Evolutionary conservation across 2,888 invertebrate species (phyloP).

Genomic region (Gastrophysa polygoni): DNA sequence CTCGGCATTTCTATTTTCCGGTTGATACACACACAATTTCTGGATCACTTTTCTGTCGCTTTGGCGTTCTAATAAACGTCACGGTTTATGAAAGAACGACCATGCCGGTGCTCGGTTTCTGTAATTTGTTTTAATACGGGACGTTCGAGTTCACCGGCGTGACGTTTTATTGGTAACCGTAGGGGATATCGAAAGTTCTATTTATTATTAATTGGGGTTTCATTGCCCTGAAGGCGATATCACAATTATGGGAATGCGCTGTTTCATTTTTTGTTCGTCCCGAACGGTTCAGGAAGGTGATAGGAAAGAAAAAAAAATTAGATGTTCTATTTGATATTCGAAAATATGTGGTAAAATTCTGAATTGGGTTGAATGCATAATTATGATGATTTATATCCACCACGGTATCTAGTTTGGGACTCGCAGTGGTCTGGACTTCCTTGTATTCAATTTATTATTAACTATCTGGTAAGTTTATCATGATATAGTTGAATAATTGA

Average conservation of each 20-base stretch:
- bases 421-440: too few relatives aligned
- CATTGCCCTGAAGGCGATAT: slow-evolving; percentile 16
- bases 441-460: too few relatives aligned
- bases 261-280: background rate
- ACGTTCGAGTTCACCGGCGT: background rate
- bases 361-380: too few relatives aligned
- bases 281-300: too few relatives aligned
- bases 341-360: too few relatives aligned
- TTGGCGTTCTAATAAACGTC: slow-evolving; percentile 24
- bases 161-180: slow-evolving; percentile 13
- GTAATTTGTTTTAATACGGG: slow-evolving; percentile 11
- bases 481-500: background rate
- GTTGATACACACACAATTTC: slow-evolving; percentile 25
- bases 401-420: too few relatives aligned
- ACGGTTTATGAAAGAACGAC: slow-evolving; percentile 20
- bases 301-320: too few relatives aligned
- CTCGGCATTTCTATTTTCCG: slow-evolving; percentile 20
- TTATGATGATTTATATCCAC: too few relatives aligned
- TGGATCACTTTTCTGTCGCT: slow-evolving; percentile 21
- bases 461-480: too few relatives aligned
- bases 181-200: slow-evolving; percentile 17
- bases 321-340: too few relatives aligned
- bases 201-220: slow-evolving; percentile 28
- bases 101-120: slow-evolving; percentile 10
- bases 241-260: slow-evolving; percentile 1